A percentile compares a stretch with the other conserved stretches of the same genome.
phyloP scores from a whole-genome alignment of 2,888 invertebrate genomes.

The Cerastis rubricosa region DNA sequence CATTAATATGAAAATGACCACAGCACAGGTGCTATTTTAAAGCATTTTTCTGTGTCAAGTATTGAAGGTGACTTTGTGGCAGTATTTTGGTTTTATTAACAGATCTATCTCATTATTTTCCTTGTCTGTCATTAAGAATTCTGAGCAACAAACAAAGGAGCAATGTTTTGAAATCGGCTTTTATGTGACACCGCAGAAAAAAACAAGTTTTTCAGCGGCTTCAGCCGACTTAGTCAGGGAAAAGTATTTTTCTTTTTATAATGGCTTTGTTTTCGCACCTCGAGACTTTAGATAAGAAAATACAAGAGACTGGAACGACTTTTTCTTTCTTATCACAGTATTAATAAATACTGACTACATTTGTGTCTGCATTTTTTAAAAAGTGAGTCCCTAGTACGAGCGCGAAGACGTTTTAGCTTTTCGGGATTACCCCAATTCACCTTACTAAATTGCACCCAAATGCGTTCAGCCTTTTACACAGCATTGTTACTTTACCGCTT shows the following conservation, averaged over 20 bases:
- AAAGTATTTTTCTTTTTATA: constrained; percentile 26
- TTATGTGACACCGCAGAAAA: constrained; percentile 22
- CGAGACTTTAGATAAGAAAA: constrained; percentile 14
- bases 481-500: too few species aligned
- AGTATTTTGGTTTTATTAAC: constrained; percentile 19
- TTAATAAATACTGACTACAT: background rate
- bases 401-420: too few species aligned
- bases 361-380: too few species aligned
- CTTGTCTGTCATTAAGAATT: constrained; percentile 36
- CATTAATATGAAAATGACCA: background rate
- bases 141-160: constrained; percentile 33
- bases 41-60: constrained; percentile 2
- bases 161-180: constrained; percentile 33
- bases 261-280: constrained; percentile 41
- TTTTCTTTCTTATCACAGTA: constrained; percentile 18
- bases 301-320: background rate
- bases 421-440: background rate
- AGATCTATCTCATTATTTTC: constrained; percentile 44
- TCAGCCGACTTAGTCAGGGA: background rate
- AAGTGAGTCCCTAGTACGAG: background rate
- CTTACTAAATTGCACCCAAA: background rate
- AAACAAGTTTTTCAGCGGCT: constrained; percentile 8
- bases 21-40: background rate
- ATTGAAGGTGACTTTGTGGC: background rate
- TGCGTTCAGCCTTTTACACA: background rate